These are phyloP conservation scores for Agrochola lychnidis DNA, from an alignment of 2,888 invertebrate genomes.

Conservation along the genomic window DNA sequence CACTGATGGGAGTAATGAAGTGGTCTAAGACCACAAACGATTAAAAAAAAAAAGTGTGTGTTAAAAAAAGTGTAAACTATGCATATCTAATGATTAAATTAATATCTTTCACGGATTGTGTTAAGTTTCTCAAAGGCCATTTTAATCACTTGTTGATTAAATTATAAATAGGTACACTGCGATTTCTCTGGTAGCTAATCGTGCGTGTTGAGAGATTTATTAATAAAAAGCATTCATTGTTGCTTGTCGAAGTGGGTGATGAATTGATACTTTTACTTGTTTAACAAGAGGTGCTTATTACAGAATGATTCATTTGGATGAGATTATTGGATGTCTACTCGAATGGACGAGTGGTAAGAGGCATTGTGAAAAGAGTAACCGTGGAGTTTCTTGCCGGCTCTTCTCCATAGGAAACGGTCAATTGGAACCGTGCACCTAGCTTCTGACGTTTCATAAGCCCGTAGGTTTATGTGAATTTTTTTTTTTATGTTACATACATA, in stretches of 20 bases:
- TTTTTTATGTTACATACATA: too few relatives aligned
- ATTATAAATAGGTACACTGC: slow-evolving; percentile 3
- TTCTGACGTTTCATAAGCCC: too few relatives aligned
- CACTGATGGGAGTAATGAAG: background rate
- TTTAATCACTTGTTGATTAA: slow-evolving; percentile 17
- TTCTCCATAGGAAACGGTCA: too few relatives aligned
- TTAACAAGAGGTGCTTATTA: background rate
- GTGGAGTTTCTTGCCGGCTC: too few relatives aligned
- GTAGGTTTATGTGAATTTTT: too few relatives aligned
- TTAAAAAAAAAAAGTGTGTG: too few relatives aligned
- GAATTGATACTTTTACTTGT: slow-evolving; percentile 36
- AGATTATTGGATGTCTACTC: background rate
- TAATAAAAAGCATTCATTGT: slow-evolving; percentile 12
- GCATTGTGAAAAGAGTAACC: too few relatives aligned
- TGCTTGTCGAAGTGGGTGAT: slow-evolving; percentile 3
- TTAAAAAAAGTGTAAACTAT: background rate
- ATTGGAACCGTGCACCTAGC: too few relatives aligned
- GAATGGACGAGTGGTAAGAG: background rate
- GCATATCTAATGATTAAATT: slow-evolving; percentile 5
- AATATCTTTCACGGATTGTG: slow-evolving; percentile 4
- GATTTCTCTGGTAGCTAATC: slow-evolving; percentile 32
- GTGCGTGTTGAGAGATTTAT: slow-evolving; percentile 23
- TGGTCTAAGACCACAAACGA: background rate
- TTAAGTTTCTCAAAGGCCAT: slow-evolving; percentile 3
- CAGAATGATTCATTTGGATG: background rate